A percentile compares a stretch with the other conserved stretches of the same genome.
Conservation (phyloP, 2,797 vertebrate genomes). For the Tokudaia tokunoshimensis region DNA sequence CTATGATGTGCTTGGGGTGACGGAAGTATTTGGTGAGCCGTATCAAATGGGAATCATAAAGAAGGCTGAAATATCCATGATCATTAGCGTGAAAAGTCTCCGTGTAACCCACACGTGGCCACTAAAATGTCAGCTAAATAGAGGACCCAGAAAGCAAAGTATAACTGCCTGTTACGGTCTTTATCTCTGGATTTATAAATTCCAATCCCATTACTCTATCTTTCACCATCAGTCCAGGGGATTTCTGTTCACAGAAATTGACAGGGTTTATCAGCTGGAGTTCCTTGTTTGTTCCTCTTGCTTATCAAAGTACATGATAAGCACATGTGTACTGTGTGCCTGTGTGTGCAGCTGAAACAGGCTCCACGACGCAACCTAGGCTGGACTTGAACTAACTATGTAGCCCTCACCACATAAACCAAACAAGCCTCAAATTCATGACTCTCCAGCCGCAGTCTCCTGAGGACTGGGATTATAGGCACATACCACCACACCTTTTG, state of each 20-base stretch:
- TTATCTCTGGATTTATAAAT: conserved; percentile 8
- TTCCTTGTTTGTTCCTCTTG: not conserved
- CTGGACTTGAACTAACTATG: not conserved
- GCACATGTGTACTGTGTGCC: not conserved
- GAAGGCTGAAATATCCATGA: not conserved
- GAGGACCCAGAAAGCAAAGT: not conserved
- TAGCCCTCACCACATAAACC: not conserved
- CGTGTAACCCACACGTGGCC: not conserved
- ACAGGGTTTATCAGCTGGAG: not conserved
- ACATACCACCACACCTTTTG: not conserved
- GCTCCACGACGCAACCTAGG: not conserved
- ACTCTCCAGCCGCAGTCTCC: not conserved
- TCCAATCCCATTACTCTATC: not conserved
- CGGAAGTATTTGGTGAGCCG: not conserved
- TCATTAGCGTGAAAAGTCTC: conserved; percentile 15
- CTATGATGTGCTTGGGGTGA: not conserved
- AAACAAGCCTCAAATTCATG: not conserved
- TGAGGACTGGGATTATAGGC: not conserved
- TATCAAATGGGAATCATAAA: not conserved
- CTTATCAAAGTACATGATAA: not conserved
- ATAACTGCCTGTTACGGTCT: not conserved
- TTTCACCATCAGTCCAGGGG: not conserved
- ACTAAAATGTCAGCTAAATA: not conserved
- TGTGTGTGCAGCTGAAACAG: not conserved
- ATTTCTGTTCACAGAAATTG: conserved; percentile 6